Percentiles rank a stretch among this genome's conserved stretches.
Evolutionary conservation across 2,888 invertebrate species (phyloP).

Genomic region (Pseudoips prasinana): DNA sequence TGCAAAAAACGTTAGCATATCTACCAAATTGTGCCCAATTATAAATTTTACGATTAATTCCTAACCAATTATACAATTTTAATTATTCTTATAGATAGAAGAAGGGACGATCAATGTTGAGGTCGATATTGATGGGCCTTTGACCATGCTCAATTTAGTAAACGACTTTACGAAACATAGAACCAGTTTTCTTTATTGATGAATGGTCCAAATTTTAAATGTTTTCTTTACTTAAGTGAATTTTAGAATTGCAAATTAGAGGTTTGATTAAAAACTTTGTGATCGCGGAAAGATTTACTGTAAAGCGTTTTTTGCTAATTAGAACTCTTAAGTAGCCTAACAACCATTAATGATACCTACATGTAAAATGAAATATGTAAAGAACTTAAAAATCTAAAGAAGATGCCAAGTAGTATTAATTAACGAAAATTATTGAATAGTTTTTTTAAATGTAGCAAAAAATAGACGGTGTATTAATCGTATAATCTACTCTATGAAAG

Average conservation of each 20-base stretch:
- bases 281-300: slow-evolving; percentile 17
- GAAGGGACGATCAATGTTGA: slow-evolving; percentile 3
- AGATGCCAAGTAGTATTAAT: too few species aligned
- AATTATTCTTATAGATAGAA: slow-evolving; percentile 19
- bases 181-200: slow-evolving; percentile 1
- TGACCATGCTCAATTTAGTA: too few species aligned
- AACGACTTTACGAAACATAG: too few species aligned
- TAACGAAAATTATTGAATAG: too few species aligned
- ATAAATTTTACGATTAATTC: slow-evolving; percentile 31
- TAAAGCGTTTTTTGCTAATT: background rate
- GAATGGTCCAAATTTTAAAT: slow-evolving; percentile 1
- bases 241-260: slow-evolving; percentile 16
- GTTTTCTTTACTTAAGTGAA: slow-evolving; percentile 1
- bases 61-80: slow-evolving; percentile 20
- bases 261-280: slow-evolving; percentile 5
- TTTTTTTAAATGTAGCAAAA: too few species aligned
- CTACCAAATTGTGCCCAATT: slow-evolving; percentile 22
- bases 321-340: too few species aligned
- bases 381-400: too few species aligned
- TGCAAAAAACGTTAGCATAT: too few species aligned
- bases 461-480: too few species aligned
- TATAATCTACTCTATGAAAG: slow-evolving; percentile 44
- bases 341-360: too few species aligned
- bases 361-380: too few species aligned
- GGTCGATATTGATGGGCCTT: too few species aligned